These are phyloP conservation scores for Coptodon bakossiorum DNA, from an alignment of 2,113 vertebrate species.

Conservation along the genomic window DNA sequence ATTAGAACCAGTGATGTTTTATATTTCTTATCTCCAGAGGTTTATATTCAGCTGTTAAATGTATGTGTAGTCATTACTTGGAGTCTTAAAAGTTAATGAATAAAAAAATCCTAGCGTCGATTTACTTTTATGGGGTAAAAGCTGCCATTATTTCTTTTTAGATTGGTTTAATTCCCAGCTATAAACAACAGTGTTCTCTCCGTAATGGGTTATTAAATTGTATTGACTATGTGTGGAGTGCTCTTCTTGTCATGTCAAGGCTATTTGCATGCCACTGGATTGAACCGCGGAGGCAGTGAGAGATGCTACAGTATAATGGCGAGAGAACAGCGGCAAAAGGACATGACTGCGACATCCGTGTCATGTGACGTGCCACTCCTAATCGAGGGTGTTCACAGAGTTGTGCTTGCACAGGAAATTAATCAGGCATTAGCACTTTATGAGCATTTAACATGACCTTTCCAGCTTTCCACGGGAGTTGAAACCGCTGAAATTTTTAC, in stretches of 20 bases:
- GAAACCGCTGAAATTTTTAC: constrained; percentile 26
- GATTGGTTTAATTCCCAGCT: neutral
- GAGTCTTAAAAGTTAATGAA: constrained; percentile 42
- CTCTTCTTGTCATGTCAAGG: neutral
- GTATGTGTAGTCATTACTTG: constrained; percentile 14
- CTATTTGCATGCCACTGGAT: neutral
- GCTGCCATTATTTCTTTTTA: neutral
- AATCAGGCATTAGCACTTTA: constrained; percentile 9
- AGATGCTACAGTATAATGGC: neutral
- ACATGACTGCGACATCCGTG: neutral
- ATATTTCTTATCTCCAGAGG: neutral
- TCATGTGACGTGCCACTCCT: neutral
- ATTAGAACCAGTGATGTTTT: neutral
- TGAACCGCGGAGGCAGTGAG: neutral
- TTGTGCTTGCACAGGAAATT: neutral
- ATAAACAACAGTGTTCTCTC: constrained; percentile 17
- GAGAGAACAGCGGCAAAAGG: neutral
- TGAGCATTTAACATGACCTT: constrained; percentile 27
- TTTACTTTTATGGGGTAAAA: constrained; percentile 21
- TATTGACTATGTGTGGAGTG: neutral
- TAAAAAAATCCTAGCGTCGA: neutral
- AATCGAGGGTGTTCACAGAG: neutral
- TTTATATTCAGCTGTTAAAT: constrained; percentile 25
- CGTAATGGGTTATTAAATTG: constrained; percentile 20
- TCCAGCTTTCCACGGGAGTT: neutral